Conservation (phyloP, 2,113 vertebrate species). For the Pollachius pollachius region DNA sequence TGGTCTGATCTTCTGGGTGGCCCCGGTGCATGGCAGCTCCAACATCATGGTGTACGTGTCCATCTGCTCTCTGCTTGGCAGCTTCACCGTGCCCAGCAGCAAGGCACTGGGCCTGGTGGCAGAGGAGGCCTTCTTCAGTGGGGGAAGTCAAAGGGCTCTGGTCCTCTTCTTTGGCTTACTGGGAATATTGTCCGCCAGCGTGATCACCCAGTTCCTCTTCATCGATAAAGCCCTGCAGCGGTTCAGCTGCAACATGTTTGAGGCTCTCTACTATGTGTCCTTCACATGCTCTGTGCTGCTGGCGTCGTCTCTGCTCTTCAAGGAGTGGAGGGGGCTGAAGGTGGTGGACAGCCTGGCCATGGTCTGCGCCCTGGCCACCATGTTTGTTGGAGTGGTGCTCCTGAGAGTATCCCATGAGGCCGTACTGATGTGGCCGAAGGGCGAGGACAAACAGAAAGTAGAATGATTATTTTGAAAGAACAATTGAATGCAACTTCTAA, state of each 20-base stretch:
- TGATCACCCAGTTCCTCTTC: slow-evolving; percentile 91
- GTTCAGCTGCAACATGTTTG: slow-evolving; percentile 89
- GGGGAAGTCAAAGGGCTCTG: slow-evolving; percentile 74
- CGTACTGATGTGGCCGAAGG: slow-evolving; percentile 78
- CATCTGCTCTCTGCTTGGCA: slow-evolving; percentile 94
- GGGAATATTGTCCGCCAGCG: slow-evolving; percentile 83
- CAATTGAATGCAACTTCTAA: no score
- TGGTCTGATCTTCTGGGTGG: slow-evolving; percentile 86
- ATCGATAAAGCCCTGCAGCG: slow-evolving; percentile 92
- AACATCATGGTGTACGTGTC: slow-evolving; percentile 94
- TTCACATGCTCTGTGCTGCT: slow-evolving; percentile 89
- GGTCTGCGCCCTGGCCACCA: slow-evolving; percentile 85
- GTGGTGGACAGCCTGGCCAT: slow-evolving; percentile 84
- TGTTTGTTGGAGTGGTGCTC: slow-evolving; percentile 87
- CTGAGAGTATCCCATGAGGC: slow-evolving; percentile 91
- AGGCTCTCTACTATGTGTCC: slow-evolving; percentile 92
- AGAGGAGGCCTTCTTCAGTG: slow-evolving; percentile 79
- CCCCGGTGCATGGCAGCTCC: slow-evolving; percentile 84
- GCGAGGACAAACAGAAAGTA: slow-evolving; percentile 76
- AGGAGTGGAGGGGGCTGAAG: slow-evolving; percentile 87
- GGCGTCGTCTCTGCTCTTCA: slow-evolving; percentile 91
- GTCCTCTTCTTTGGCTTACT: slow-evolving; percentile 83
- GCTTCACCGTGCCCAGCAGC: slow-evolving; percentile 93
- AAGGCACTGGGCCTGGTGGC: slow-evolving; percentile 93
- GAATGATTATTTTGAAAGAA: slow-evolving; percentile 46